Evolutionary conservation across 2,113 vertebrate species (phyloP).

Genomic region (Felis catus): DNA sequence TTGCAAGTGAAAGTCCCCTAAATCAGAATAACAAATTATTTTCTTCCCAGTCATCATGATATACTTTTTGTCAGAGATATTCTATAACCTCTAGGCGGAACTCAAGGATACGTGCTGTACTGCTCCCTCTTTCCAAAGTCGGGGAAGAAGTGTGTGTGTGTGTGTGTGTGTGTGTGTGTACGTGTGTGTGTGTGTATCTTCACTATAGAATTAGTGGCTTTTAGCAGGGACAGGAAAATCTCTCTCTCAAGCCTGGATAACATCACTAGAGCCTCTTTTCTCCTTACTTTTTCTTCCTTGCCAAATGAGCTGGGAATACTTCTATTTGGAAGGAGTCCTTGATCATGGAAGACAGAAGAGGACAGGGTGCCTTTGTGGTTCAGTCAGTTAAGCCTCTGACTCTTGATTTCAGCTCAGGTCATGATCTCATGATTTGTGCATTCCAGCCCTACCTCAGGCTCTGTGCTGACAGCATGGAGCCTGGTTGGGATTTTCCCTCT

Average conservation of each 20-base stretch:
- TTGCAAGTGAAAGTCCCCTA: conserved; percentile 45
- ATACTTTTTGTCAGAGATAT: neutral
- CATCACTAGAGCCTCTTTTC: neutral
- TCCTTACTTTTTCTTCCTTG: neutral
- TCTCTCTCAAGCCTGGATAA: neutral
- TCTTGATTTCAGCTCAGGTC: no score
- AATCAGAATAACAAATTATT: conserved; percentile 17
- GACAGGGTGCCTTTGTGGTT: no score
- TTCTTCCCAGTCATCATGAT: neutral
- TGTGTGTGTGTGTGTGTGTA: neutral
- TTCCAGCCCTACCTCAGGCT: no score
- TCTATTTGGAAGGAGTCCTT: neutral
- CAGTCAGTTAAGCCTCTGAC: no score
- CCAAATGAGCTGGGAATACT: neutral
- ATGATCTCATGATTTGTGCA: no score
- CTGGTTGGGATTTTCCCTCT: no score
- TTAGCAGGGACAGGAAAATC: neutral
- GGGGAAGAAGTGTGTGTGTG: neutral
- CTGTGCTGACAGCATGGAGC: no score
- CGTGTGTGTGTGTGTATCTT: neutral
- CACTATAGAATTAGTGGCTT: neutral
- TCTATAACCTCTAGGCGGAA: neutral
- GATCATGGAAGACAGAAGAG: neutral
- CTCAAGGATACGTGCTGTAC: neutral
- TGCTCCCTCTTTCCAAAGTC: neutral